phyloP scores from a whole-genome alignment of 2,888 invertebrate species.

The Synergus gifuensis region DNA sequence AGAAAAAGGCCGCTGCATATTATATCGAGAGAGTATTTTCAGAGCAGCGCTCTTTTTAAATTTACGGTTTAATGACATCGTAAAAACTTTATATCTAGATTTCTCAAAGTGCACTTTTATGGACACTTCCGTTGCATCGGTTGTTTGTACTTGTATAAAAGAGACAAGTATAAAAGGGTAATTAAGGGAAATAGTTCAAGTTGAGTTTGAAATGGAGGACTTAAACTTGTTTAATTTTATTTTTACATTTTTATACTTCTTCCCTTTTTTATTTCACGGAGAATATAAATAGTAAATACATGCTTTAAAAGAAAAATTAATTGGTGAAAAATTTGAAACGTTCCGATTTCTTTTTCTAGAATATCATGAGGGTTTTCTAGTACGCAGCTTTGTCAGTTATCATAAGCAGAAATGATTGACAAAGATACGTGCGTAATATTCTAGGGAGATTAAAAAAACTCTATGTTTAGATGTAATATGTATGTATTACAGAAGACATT shows the following conservation, averaged over 20 bases:
- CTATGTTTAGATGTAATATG: no score
- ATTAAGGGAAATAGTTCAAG: background rate
- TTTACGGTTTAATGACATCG: slow-evolving; percentile 23
- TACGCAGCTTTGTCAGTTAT: no score
- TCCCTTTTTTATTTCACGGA: background rate
- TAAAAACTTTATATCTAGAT: slow-evolving; percentile 3
- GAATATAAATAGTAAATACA: background rate
- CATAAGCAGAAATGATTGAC: no score
- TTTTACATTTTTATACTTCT: background rate
- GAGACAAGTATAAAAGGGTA: background rate
- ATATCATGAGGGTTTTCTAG: no score
- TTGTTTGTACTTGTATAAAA: background rate
- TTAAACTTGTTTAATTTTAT: background rate
- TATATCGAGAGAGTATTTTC: background rate
- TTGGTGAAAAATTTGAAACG: no score
- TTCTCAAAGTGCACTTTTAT: slow-evolving; percentile 1
- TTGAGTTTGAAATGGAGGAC: background rate
- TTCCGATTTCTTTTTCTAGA: no score
- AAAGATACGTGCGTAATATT: no score
- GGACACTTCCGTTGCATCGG: background rate
- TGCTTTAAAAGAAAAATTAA: background rate
- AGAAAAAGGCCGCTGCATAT: background rate
- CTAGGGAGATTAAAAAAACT: no score
- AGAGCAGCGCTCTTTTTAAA: background rate
- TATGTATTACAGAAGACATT: no score